These are phyloP conservation scores for Epizoanthus rinbou DNA, from an alignment of 92 coral and sea anemone genomes.

Conservation along the genomic window DNA sequence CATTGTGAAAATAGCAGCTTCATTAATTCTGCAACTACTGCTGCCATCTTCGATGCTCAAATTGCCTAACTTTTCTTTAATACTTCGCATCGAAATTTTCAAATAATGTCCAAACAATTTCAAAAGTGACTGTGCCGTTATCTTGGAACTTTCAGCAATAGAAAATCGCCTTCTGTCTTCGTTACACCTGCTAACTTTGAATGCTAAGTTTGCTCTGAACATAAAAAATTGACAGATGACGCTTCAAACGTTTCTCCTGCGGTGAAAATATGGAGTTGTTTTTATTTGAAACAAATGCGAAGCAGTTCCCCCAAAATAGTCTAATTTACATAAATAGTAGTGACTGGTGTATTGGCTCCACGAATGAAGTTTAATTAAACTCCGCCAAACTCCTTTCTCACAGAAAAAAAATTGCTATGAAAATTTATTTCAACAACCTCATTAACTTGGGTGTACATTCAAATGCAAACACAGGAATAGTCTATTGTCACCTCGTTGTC, in stretches of 20 bases:
- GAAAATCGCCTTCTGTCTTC: not conserved
- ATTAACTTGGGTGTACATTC: not conserved
- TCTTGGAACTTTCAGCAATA: not conserved
- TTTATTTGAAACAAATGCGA: not conserved
- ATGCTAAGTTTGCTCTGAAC: not conserved
- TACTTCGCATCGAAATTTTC: not conserved
- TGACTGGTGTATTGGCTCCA: not conserved
- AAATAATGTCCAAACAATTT: not conserved
- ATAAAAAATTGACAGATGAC: not conserved
- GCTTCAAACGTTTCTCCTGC: not conserved
- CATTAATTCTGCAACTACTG: slow-evolving; percentile 11
- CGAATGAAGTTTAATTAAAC: not conserved
- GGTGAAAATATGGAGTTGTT: not conserved
- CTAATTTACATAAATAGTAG: not conserved
- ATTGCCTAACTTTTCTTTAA: not conserved
- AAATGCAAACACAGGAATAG: not conserved
- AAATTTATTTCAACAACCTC: not conserved
- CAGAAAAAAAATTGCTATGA: not conserved
- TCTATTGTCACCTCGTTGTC: slow-evolving; percentile 1
- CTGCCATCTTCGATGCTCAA: not conserved
- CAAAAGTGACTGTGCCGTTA: not conserved
- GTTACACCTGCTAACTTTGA: not conserved
- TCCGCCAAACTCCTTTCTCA: not conserved
- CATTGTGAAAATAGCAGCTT: slow-evolving; percentile 1
- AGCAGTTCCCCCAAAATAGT: not conserved